phyloP scores from a whole-genome alignment of 2,113 vertebrate genomes.

The Anhinga rufa region DNA sequence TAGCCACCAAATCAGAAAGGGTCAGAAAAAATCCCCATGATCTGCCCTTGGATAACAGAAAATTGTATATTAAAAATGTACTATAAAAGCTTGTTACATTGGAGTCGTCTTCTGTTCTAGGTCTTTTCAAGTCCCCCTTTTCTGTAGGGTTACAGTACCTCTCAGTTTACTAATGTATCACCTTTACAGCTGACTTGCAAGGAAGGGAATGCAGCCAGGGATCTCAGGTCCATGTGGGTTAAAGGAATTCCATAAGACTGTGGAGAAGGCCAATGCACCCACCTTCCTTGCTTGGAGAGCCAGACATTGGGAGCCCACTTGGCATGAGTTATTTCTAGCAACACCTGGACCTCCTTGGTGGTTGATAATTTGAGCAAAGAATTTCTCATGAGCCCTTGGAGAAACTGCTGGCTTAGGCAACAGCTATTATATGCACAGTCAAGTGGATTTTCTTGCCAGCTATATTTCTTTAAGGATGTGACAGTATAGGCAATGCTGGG shows the following conservation, averaged over 20 bases:
- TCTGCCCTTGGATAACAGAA: not conserved
- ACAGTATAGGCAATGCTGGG: not conserved
- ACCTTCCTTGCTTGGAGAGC: not conserved
- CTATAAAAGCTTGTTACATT: not conserved
- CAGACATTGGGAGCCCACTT: not conserved
- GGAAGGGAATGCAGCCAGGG: not conserved
- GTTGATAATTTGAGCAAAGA: constrained; percentile 71
- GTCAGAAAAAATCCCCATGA: not conserved
- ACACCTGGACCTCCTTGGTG: constrained; percentile 64
- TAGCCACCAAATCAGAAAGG: not conserved
- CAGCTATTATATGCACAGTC: constrained; percentile 39
- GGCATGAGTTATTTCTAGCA: constrained; percentile 41
- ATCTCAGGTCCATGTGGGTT: not conserved
- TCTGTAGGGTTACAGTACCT: not conserved
- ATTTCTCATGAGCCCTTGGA: constrained; percentile 71
- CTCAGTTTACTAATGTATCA: not conserved
- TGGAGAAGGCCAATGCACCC: not conserved
- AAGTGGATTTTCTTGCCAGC: constrained; percentile 74
- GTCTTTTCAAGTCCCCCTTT: not conserved
- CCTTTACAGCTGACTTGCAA: not conserved
- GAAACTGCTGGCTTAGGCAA: constrained; percentile 70
- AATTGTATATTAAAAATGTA: not conserved
- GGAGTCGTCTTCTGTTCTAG: not conserved
- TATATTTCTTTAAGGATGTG: constrained; percentile 66
- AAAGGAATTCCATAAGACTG: not conserved